Conservation (phyloP, 2,888 invertebrate genomes). For the Meiosimyza platycephala region DNA sequence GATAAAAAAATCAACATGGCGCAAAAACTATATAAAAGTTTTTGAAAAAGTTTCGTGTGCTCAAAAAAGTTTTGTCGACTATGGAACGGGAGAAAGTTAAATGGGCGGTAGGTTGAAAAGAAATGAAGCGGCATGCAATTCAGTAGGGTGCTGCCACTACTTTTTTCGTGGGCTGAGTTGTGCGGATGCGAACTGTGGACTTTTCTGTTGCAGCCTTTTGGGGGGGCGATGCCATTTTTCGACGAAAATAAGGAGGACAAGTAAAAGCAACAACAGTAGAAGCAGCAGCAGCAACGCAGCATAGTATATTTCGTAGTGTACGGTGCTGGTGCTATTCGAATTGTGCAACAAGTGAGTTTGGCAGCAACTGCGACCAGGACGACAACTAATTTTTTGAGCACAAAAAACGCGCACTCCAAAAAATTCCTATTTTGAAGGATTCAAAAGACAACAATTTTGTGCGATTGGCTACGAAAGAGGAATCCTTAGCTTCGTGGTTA, state of each 20-base stretch:
- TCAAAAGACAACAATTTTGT: background rate
- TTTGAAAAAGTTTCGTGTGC: slow-evolving; percentile 68
- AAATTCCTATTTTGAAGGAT: background rate
- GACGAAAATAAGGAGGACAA: slow-evolving; percentile 54
- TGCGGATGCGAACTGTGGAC: slow-evolving; percentile 23
- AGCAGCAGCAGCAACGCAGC: background rate
- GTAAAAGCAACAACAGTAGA: slow-evolving; percentile 1
- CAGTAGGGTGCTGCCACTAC: slow-evolving; percentile 23
- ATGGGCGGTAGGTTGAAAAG: background rate
- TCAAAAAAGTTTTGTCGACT: slow-evolving; percentile 61
- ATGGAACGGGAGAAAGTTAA: slow-evolving; percentile 35
- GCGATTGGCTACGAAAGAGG: too few relatives aligned
- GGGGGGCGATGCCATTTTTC: slow-evolving; percentile 57
- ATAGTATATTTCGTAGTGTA: slow-evolving; percentile 45
- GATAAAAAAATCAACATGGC: slow-evolving; percentile 51
- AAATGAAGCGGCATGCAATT: slow-evolving; percentile 1
- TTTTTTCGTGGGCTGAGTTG: slow-evolving; percentile 26
- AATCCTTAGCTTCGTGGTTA: too few relatives aligned
- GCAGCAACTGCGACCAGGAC: slow-evolving; percentile 65
- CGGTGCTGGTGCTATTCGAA: slow-evolving; percentile 56
- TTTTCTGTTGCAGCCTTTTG: slow-evolving; percentile 19
- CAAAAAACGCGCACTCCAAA: slow-evolving; percentile 15
- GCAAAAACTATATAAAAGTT: slow-evolving; percentile 47
- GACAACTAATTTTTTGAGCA: slow-evolving; percentile 52
- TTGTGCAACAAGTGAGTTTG: slow-evolving; percentile 69